These are phyloP conservation scores for Emberiza fucata DNA, from an alignment of 2,113 vertebrate species.

Conservation along the genomic window DNA sequence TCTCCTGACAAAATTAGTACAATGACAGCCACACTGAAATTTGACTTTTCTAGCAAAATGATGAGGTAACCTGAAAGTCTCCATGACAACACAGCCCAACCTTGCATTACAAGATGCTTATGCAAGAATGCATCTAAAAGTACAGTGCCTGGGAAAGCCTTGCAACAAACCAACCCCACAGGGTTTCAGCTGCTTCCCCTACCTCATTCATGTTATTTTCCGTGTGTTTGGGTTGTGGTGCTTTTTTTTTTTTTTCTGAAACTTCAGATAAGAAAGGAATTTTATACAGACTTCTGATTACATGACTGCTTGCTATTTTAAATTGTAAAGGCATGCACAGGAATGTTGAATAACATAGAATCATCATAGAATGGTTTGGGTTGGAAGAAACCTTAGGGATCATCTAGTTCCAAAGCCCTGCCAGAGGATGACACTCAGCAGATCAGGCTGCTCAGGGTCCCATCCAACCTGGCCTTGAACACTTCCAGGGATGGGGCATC, in stretches of 20 bases:
- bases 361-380: background rate
- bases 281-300: background rate
- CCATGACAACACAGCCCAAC: slow-evolving; percentile 54
- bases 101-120: slow-evolving; percentile 6
- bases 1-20: background rate
- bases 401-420: background rate
- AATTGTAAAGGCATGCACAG: background rate
- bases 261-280: background rate
- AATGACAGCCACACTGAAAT: background rate
- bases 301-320: background rate
- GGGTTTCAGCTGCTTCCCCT: background rate
- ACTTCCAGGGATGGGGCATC: background rate
- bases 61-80: slow-evolving; percentile 27
- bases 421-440: background rate
- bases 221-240: rapidly evolving
- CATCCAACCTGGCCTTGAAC: background rate
- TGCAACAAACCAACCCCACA: background rate
- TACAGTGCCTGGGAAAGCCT: background rate
- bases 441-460: background rate
- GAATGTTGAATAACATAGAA: background rate
- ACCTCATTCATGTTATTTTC: background rate
- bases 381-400: background rate
- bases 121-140: background rate
- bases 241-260: background rate
- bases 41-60: background rate